Evolutionary conservation across 2,888 invertebrate species (phyloP), one percentile per base, ranked within the genome.

Genomic region (Cetonia aurata): DNA sequence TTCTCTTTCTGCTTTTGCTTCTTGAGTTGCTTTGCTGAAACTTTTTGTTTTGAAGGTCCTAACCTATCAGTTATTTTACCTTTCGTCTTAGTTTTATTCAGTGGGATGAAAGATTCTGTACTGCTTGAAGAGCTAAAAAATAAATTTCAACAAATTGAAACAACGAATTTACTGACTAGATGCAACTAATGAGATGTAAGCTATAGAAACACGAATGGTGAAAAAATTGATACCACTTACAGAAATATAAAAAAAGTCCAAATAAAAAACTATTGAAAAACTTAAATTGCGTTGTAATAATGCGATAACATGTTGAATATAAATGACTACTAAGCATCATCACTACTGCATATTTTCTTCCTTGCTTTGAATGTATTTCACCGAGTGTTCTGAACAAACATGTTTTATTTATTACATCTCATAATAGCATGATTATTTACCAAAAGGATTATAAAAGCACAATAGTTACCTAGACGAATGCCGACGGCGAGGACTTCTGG

Each of bases 31-130:
- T 84, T 85, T 71, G 81, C 80, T 3, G 76, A 73, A 10, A 72
- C 53, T 73, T 84, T 75, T 83, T 83, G 46, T 82, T 85, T 86
- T 42, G 84, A 83, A 69, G 85, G 85, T 70, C 88, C 87, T 73
- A 89, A 82, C 77, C 90, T 85, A 78, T 89, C 88, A 74, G 88
- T 87, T 76, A 89, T 83, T 84, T 89, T 89, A 75, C 86, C 86
- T 76, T 84, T 85, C 48, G 75, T 73, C 57, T 78, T 79, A 9
- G 73, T 72, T 78, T 80, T 86, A 4, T 67, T 72, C 15, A 81
- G 74, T 1, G 82, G 76, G 77, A 86, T 89, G 52, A 87, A 88
- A 76, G 52, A 56, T 13, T 72, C 72, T 25, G 69, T 72, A 71
- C 74, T 76, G 48, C 73, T 69, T 33, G 75, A 74, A 19, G 74